Percentiles rank a stretch among this genome's conserved stretches.
These are phyloP conservation scores for Aegithalos caudatus DNA, from an alignment of 2,113 vertebrate genomes.

Conservation along the genomic window DNA sequence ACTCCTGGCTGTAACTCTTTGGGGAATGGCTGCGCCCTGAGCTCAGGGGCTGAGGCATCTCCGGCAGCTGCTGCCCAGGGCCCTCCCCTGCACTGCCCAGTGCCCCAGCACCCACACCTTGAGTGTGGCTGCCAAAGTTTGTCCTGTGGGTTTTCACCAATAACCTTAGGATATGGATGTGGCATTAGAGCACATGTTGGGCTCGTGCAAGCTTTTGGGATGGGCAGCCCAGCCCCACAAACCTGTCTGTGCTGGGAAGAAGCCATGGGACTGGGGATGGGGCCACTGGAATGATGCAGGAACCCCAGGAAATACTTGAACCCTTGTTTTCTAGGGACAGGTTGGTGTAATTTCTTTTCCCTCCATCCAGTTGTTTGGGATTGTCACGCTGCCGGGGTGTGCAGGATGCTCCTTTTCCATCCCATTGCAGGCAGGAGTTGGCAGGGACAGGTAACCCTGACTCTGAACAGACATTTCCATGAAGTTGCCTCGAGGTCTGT, in stretches of 20 bases:
- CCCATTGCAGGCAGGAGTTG: neutral
- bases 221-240: accelerated
- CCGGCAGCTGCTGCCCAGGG: accelerated
- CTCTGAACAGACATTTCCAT: neutral
- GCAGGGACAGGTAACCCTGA: neutral
- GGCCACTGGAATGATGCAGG: neutral
- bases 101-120: neutral
- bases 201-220: neutral
- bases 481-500: neutral
- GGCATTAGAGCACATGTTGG: neutral
- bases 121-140: neutral
- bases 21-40: accelerated
- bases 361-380: neutral
- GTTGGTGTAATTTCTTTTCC: neutral
- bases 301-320: neutral
- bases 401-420: neutral
- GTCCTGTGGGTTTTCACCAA: neutral
- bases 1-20: accelerated
- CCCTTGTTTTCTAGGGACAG: neutral
- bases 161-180: neutral
- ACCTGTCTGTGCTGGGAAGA: neutral
- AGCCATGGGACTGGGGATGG: neutral
- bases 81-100: neutral
- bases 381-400: accelerated
- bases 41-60: neutral